Conservation (phyloP, 2,113 vertebrate genomes). For the Sturnus vulgaris region DNA sequence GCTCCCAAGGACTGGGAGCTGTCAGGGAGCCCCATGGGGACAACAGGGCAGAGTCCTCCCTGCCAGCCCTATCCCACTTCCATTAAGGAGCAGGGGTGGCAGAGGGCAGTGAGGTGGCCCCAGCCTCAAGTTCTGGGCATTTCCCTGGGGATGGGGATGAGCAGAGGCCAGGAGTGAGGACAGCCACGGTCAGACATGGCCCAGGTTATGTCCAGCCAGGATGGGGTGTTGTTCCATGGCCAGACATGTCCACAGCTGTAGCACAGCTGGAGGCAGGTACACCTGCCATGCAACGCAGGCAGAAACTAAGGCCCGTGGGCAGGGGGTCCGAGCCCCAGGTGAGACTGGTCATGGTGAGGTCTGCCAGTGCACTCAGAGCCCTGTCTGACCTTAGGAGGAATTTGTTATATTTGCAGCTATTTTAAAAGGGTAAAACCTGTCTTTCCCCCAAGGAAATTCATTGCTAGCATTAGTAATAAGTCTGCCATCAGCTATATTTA, state of each 20-base stretch:
- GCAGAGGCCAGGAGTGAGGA: background rate
- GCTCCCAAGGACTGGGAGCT: background rate
- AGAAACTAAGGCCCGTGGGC: background rate
- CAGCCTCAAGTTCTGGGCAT: background rate
- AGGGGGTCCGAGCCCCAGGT: background rate
- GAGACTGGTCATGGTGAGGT: background rate
- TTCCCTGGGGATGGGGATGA: background rate
- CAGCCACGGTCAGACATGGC: background rate
- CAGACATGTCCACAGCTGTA: background rate
- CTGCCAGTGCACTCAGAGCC: background rate
- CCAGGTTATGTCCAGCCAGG: background rate
- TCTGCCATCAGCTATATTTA: background rate
- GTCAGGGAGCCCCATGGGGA: accelerated
- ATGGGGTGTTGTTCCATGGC: too few species aligned
- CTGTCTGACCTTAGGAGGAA: background rate
- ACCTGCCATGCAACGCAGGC: background rate
- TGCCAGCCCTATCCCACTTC: background rate
- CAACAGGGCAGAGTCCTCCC: background rate
- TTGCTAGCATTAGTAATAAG: background rate
- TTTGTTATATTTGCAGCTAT: background rate
- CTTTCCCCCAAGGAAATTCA: background rate
- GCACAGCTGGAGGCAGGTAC: background rate
- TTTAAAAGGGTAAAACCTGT: background rate
- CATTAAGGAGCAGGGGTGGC: accelerated
- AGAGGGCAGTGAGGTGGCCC: background rate